A percentile compares a stretch with the other conserved stretches of the same genome.
Evolutionary conservation across 2,888 invertebrate species (phyloP).

Genomic region (Cistogaster globosa): DNA sequence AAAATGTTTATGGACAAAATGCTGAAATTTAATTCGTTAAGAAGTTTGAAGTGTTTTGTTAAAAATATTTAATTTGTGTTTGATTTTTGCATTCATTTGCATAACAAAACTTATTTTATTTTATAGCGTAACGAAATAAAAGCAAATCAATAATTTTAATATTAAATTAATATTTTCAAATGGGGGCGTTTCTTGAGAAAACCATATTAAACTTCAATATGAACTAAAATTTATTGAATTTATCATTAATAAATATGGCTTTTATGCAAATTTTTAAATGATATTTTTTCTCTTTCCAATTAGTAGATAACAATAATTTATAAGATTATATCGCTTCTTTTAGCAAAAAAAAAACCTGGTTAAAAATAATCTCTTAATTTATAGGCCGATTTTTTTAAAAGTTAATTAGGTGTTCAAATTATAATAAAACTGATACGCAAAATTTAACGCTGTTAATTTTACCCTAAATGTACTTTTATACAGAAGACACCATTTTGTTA

Average conservation of each 20-base stretch:
- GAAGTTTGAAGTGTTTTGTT: conserved; percentile 44
- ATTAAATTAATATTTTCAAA: neutral
- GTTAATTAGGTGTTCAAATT: no score
- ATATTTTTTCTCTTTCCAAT: no score
- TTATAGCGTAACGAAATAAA: neutral
- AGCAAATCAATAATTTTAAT: conserved; percentile 7
- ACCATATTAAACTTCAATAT: conserved; percentile 6
- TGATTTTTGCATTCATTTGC: conserved; percentile 46
- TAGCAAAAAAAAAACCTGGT: no score
- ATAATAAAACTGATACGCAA: no score
- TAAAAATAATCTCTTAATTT: neutral
- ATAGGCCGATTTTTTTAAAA: no score
- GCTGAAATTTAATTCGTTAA: conserved; percentile 51
- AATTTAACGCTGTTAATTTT: no score
- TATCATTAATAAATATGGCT: conserved; percentile 33
- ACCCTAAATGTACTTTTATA: no score
- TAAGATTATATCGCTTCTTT: neutral
- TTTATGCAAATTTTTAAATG: conserved; percentile 3
- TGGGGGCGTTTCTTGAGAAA: conserved; percentile 55
- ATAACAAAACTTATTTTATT: conserved; percentile 18
- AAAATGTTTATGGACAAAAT: conserved; percentile 50
- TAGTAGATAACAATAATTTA: neutral
- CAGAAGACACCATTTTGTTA: no score
- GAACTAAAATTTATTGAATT: conserved; percentile 37
- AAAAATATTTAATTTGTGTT: conserved; percentile 25